phyloP scores from a whole-genome alignment of 2,797 vertebrate genomes.

The Spheniscus humboldti region DNA sequence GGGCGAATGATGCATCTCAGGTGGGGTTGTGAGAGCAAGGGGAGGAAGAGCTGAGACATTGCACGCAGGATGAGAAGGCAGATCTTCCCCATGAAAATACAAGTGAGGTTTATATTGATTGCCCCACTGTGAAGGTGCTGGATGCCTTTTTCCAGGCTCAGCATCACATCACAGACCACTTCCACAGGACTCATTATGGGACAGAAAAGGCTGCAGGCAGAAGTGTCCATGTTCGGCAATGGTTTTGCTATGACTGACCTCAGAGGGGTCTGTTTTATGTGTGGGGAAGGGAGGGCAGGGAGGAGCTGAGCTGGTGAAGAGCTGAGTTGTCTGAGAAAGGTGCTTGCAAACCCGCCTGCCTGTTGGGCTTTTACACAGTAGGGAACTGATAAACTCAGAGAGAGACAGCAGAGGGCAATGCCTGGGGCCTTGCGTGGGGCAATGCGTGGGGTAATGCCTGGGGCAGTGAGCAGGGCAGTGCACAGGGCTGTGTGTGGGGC shows the following conservation, averaged over 20 bases:
- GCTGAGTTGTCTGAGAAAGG: not conserved
- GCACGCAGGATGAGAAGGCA: fast-evolving
- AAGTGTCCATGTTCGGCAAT: fast-evolving
- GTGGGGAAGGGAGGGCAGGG: not conserved
- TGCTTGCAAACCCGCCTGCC: not conserved
- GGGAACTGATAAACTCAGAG: not conserved
- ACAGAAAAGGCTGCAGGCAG: not conserved
- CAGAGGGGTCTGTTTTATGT: not conserved
- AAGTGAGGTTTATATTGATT: not conserved
- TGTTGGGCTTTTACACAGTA: not conserved
- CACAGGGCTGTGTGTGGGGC: not conserved
- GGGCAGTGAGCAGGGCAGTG: too few species aligned
- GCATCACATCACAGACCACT: not conserved
- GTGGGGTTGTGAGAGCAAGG: not conserved
- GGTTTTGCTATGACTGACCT: not conserved
- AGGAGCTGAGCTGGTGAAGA: not conserved
- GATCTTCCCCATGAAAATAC: not conserved
- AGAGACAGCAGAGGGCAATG: not conserved
- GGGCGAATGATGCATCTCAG: fast-evolving
- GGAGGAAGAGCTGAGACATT: not conserved
- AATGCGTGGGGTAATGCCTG: fast-evolving
- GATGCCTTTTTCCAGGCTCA: not conserved
- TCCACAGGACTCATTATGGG: not conserved
- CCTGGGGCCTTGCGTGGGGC: not conserved
- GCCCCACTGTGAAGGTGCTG: not conserved